Evolutionary conservation across 1,140 invertebrate species (phyloP), one percentile per base, ranked within the genome.

Genomic region (Hycleus cichorii): DNA sequence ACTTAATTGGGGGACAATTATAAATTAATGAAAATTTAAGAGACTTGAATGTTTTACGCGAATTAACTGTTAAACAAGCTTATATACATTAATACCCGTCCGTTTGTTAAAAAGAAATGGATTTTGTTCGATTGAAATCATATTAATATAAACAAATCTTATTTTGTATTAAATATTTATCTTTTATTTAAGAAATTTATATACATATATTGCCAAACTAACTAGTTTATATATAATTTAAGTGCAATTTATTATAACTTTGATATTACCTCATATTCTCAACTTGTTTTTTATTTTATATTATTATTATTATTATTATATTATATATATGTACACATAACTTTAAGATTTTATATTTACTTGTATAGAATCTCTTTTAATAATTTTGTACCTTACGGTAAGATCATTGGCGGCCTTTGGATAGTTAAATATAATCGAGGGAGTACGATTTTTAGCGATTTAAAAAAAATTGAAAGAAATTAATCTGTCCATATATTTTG

Each of bases 211-310:
- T 64, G 64, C 62, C 64, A 66, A 66, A 66, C 62, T 64, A 62
- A 66, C 60, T 65, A 64, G 59, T 62, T 60, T 47, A 49, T 61
- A 56, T 56, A 47, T 44, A 50, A 46, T 62, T 57, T 66, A 68
- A 68, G 66, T 68, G 66, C 66, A 68, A 68, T 68, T 67, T 52
- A 52, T 54, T 58, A 55, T 64, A 59, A 50, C 57, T 59, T 65
- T 59, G 54, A 51, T 68, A 66, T 66, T 69, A 69, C 66, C 64
- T 68, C 64, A 69, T 65, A 49, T 64, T 64, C 65, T 63, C 60
- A 67, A 66, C 61, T 65, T 60, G 63, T 63, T 58, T 64, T 47
- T 55, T 51, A 57, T 57, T 54, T 5, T 32, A 56, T 62, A 12
- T 12, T 12, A 12, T 12, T 12, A 11, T 49, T 11, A 53, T 53